phyloP scores from a whole-genome alignment of 2,797 vertebrate genomes.

The Sphaeramia orbicularis region DNA sequence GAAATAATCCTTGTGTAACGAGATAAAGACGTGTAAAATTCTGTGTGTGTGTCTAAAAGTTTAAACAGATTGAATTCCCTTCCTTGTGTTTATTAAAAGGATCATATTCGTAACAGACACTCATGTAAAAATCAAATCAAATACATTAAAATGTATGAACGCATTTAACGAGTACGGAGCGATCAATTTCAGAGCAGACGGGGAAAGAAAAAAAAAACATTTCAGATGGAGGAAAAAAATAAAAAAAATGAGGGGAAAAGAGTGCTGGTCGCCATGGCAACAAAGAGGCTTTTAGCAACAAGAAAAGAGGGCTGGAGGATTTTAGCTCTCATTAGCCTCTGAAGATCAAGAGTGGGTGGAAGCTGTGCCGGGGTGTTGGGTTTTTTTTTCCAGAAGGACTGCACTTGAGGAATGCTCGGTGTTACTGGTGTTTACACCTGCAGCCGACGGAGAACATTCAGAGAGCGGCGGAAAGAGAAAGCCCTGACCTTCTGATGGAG shows the following conservation, averaged over 20 bases:
- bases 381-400: constrained; percentile 3
- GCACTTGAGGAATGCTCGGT: constrained; percentile 22
- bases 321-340: constrained; percentile 54
- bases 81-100: too few species aligned
- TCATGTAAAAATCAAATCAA: background rate
- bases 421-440: constrained; percentile 20
- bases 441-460: background rate
- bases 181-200: too few species aligned
- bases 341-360: constrained; percentile 45
- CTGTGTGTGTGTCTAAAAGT: too few species aligned
- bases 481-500: background rate
- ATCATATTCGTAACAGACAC: too few species aligned
- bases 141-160: constrained; percentile 7
- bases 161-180: too few species aligned
- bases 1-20: too few species aligned
- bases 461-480: background rate
- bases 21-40: too few species aligned
- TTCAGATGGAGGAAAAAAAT: constrained; percentile 9
- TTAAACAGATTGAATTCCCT: too few species aligned
- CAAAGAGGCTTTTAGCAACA: constrained; percentile 59
- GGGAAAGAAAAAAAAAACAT: constrained; percentile 42
- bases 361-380: too few species aligned
- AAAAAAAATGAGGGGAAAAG: too few species aligned
- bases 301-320: constrained; percentile 25
- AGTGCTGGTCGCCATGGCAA: constrained; percentile 53